These are phyloP conservation scores for Ochropleura leucogaster DNA, from an alignment of 2,888 invertebrate species.

Conservation along the genomic window DNA sequence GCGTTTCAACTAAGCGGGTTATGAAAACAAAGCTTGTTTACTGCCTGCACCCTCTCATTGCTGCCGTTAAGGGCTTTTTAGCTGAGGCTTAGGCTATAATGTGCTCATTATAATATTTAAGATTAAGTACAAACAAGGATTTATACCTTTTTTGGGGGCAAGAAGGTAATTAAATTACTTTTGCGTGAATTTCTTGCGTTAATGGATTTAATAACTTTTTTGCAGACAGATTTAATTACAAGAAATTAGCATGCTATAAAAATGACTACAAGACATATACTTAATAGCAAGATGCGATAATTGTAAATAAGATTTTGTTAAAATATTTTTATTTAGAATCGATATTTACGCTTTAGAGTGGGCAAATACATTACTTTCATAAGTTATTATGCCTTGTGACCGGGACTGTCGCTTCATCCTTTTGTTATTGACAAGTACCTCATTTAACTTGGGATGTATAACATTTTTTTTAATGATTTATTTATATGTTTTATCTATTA, in stretches of 20 bases:
- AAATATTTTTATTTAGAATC: too few species aligned
- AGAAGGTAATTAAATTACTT: slow-evolving; percentile 15
- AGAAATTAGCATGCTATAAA: too few species aligned
- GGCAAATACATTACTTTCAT: too few species aligned
- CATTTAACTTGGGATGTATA: background rate
- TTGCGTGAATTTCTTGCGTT: background rate
- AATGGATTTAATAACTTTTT: slow-evolving; percentile 4
- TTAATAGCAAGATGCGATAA: too few species aligned
- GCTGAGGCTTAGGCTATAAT: background rate
- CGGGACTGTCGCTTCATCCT: too few species aligned
- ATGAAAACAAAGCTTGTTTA: slow-evolving; percentile 48
- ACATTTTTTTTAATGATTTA: background rate
- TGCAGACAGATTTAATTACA: background rate
- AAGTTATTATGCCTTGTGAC: too few species aligned
- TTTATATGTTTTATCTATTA: background rate
- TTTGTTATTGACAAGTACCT: background rate
- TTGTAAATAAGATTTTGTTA: too few species aligned
- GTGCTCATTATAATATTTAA: slow-evolving; percentile 46
- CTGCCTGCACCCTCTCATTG: slow-evolving; percentile 19
- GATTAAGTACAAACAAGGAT: slow-evolving; percentile 38
- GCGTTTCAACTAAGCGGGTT: slow-evolving; percentile 22
- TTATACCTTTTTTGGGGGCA: slow-evolving; percentile 24
- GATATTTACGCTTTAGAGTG: too few species aligned
- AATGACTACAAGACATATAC: too few species aligned
- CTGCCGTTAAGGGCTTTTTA: slow-evolving; percentile 21